A percentile compares a stretch with the other conserved stretches of the same genome.
These are phyloP conservation scores for Scalopus aquaticus DNA, from an alignment of 2,113 vertebrate genomes.

Conservation along the genomic window DNA sequence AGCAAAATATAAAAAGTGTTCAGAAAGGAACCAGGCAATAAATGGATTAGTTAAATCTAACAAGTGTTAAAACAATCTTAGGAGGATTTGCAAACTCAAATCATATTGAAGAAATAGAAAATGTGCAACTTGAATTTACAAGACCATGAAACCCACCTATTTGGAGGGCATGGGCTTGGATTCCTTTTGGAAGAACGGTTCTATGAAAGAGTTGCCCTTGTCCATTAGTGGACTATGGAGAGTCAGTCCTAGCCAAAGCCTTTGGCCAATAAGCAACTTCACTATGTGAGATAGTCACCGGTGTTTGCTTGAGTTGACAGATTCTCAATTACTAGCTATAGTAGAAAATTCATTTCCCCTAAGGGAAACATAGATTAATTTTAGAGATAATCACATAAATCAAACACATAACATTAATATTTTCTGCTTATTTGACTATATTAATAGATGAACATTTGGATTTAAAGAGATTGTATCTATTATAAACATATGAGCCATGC, in stretches of 20 bases:
- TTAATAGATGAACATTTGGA: neutral
- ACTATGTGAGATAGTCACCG: neutral
- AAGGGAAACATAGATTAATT: neutral
- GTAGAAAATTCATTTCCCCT: neutral
- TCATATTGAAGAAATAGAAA: conserved; percentile 42
- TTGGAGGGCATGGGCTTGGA: neutral
- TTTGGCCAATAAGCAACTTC: neutral
- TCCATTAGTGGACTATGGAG: neutral
- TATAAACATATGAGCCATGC: neutral
- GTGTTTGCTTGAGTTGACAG: neutral
- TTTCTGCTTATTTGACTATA: conserved; percentile 22
- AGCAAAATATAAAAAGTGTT: conserved; percentile 38
- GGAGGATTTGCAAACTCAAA: neutral
- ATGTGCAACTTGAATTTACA: neutral
- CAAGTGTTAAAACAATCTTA: neutral
- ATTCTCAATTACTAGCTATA: neutral
- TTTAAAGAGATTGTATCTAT: conserved; percentile 1
- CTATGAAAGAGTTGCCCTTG: neutral
- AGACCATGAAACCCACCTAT: neutral
- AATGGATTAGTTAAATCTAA: conserved; percentile 48
- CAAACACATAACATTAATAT: neutral
- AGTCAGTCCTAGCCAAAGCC: neutral
- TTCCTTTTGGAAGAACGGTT: neutral
- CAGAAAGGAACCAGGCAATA: neutral
- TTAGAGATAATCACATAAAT: neutral